A percentile compares a stretch with the other conserved stretches of the same genome.
phyloP scores from a whole-genome alignment of 2,888 invertebrate genomes.

The Trissonchulus sp. region DNA sequence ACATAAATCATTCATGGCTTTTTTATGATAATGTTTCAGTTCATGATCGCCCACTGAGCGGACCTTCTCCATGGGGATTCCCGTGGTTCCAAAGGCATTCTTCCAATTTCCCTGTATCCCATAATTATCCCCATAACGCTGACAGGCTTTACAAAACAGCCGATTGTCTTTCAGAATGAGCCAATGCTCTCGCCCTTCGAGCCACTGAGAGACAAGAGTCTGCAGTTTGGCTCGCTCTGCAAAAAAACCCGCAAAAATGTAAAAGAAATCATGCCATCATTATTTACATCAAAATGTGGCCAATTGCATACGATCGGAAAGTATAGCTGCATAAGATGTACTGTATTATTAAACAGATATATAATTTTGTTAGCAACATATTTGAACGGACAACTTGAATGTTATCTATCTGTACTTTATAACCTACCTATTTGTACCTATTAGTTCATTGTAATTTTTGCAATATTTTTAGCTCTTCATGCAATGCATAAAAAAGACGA shows the following conservation, averaged over 20 bases:
- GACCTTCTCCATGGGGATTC: not conserved
- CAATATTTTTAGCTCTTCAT: too few relatives aligned
- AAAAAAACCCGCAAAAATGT: not conserved
- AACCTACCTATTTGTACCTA: too few relatives aligned
- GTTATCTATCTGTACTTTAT: too few relatives aligned
- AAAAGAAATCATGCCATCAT: not conserved
- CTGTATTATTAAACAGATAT: too few relatives aligned
- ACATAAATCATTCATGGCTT: not conserved
- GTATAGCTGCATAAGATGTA: too few relatives aligned
- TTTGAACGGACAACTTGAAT: too few relatives aligned
- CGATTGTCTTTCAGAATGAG: constrained; percentile 10
- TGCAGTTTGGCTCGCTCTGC: not conserved
- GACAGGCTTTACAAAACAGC: constrained; percentile 16
- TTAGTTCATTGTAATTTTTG: too few relatives aligned
- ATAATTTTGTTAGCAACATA: too few relatives aligned
- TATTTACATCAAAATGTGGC: too few relatives aligned
- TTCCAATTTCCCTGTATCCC: not conserved
- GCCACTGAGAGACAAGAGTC: not conserved
- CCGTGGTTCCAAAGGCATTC: not conserved
- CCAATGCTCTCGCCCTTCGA: constrained; percentile 18
- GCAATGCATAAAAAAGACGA: too few relatives aligned
- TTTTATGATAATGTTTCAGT: constrained; percentile 12
- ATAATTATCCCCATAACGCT: not conserved
- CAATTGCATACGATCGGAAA: too few relatives aligned
- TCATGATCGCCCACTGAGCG: constrained; percentile 9